Evolutionary conservation across 2,797 vertebrate genomes (phyloP), one percentile per base, ranked within the genome.

Genomic region (Lacerta agilis): DNA sequence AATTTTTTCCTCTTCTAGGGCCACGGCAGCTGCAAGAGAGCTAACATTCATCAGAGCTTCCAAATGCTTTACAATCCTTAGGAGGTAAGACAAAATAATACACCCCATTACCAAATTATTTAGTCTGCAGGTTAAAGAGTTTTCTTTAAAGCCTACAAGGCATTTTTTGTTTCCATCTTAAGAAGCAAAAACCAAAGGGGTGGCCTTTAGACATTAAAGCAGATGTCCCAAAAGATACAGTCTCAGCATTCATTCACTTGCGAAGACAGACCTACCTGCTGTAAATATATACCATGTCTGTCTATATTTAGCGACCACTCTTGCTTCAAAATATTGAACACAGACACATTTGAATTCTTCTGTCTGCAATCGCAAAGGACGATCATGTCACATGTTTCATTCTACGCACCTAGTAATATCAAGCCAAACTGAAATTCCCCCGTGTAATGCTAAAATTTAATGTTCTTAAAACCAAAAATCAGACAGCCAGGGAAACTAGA

Each of bases 401-500:
- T 13, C 89, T 93, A 93, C 76, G 86, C 85, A 84, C 69, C 87
- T 83, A 91, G 71, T 87, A 89, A 94, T 92, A 85, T 79, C 79
- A 94, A 93, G 93, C 91, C 3, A 80, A 95, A 95, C 94, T 90
- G 58, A 92, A 80, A 92, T 61, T 69, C 92, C 88, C 81, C 76
- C 88, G 43, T 94, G 88, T 89, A 5, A 36, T 58, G 33, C 29
- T 85, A 95, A 92, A 94, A 90, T 87, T 95, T 92, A 84, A 71
- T 82, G 87, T 67, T 81, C 69, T 83, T 91, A 89, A 91, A 95
- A 92, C 95, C 73, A 87, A 94, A 95, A 82, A 95, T 95, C 92
- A 95, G 95, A 96, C 94, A 95, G 90, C 95, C 88, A 86, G 89
- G 83, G 94, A 95, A 97, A 96, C 87, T 92, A 87, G 92, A 96